A percentile compares a stretch with the other conserved stretches of the same genome.
phyloP scores from a whole-genome alignment of 2,888 invertebrate species.

The Masnerella sp. region DNA sequence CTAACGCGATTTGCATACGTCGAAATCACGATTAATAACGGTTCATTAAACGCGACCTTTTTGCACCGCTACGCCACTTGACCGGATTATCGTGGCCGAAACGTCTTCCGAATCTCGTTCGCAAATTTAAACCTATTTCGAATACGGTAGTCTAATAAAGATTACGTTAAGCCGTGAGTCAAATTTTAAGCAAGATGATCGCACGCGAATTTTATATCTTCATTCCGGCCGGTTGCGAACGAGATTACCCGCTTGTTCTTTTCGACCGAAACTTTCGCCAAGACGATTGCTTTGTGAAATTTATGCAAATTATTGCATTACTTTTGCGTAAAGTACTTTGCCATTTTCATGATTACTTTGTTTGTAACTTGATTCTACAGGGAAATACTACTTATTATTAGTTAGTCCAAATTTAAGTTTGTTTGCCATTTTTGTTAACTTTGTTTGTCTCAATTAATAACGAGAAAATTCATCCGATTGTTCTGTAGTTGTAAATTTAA shows the following conservation, averaged over 20 bases:
- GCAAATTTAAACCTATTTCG: slow-evolving; percentile 42
- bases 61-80: slow-evolving; percentile 8
- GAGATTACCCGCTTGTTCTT: background rate
- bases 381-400: too few relatives aligned
- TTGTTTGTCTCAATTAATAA: too few relatives aligned
- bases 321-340: too few relatives aligned
- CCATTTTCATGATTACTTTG: background rate
- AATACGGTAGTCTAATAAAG: slow-evolving; percentile 53
- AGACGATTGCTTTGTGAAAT: too few relatives aligned
- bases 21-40: slow-evolving; percentile 27
- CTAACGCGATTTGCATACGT: slow-evolving; percentile 15
- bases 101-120: slow-evolving; percentile 28
- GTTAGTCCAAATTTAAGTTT: too few relatives aligned
- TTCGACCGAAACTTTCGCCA: too few relatives aligned
- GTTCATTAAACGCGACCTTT: slow-evolving; percentile 27
- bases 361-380: background rate
- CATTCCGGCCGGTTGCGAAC: background rate
- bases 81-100: slow-evolving; percentile 25
- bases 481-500: too few relatives aligned
- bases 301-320: background rate
- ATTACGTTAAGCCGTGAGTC: slow-evolving; percentile 40
- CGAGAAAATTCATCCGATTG: too few relatives aligned
- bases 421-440: too few relatives aligned
- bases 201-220: slow-evolving; percentile 31
- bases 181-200: slow-evolving; percentile 37